Conservation (phyloP, 2,797 vertebrate species). For the Lutra lutra region DNA sequence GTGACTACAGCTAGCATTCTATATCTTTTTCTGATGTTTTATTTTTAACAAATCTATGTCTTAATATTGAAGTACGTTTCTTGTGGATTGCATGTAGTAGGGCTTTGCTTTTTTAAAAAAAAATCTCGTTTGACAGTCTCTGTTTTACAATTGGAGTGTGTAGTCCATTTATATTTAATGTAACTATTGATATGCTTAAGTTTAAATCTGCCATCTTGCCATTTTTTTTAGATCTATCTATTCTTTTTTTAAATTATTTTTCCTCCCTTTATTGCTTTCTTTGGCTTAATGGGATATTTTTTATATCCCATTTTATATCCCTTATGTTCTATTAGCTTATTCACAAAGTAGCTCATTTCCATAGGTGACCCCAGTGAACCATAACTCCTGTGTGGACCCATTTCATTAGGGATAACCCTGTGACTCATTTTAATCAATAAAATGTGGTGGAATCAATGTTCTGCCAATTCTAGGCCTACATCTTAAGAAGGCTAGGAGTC, state of each 20-base stretch:
- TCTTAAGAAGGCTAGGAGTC: not conserved
- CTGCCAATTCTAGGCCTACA: not conserved
- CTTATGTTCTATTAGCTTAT: not conserved
- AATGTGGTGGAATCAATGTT: not conserved
- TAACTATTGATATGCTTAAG: not conserved
- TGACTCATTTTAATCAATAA: not conserved
- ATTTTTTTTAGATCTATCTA: not conserved
- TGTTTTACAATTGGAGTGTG: not conserved
- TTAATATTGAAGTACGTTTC: not conserved
- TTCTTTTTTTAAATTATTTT: not conserved
- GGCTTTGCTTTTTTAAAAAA: not conserved
- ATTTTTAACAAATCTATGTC: not conserved
- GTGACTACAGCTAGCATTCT: not conserved
- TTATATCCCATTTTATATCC: too few species aligned
- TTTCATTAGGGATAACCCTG: not conserved
- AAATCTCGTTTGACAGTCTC: not conserved
- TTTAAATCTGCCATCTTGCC: not conserved
- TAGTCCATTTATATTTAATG: not conserved
- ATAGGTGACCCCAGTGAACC: not conserved
- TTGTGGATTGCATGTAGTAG: not conserved
- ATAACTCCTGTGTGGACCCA: not conserved
- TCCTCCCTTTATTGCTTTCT: not conserved
- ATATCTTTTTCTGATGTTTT: not conserved
- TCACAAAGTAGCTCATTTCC: not conserved
- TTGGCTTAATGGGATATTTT: not conserved